Evolutionary conservation across 2,888 invertebrate genomes (phyloP).

Genomic region (Asteroscopus sphinx): DNA sequence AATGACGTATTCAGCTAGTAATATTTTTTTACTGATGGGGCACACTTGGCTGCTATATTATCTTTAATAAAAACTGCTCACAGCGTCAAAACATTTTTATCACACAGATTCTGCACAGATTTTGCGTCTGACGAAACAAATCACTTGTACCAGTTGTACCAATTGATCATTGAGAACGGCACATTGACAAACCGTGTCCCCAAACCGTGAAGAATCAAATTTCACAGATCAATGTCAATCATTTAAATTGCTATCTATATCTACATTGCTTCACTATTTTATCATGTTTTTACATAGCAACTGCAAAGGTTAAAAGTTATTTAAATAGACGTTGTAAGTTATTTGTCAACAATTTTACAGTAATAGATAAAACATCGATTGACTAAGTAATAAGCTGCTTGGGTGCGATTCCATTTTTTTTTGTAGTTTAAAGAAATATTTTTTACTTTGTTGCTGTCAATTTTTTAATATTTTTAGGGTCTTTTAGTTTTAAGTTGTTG

Average conservation of each 20-base stretch:
- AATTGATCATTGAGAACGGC: conserved; percentile 15
- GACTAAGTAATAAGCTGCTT: conserved; percentile 24
- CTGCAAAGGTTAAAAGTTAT: conserved; percentile 15
- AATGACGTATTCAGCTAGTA: too few species aligned
- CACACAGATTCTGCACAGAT: too few species aligned
- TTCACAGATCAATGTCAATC: conserved; percentile 31
- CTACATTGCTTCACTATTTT: conserved; percentile 15
- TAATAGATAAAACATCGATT: conserved; percentile 10
- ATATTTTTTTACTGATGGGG: too few species aligned
- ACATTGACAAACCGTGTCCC: conserved; percentile 9
- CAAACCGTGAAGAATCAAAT: conserved; percentile 23
- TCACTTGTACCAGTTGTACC: conserved; percentile 13
- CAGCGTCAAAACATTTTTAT: too few species aligned
- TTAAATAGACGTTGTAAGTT: conserved; percentile 22
- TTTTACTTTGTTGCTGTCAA: too few species aligned
- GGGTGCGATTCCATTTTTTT: too few species aligned
- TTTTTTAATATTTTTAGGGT: too few species aligned
- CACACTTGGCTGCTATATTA: too few species aligned
- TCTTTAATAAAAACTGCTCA: too few species aligned
- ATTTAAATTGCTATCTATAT: conserved; percentile 32
- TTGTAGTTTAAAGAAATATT: too few species aligned
- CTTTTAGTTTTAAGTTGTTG: too few species aligned
- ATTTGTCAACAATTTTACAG: conserved; percentile 23
- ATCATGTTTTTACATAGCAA: conserved; percentile 14
- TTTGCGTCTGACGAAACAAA: conserved; percentile 20